Percentiles rank a stretch among this genome's conserved stretches.
Conservation (phyloP, 2,113 vertebrate genomes). For the Baryphthengus martii region DNA sequence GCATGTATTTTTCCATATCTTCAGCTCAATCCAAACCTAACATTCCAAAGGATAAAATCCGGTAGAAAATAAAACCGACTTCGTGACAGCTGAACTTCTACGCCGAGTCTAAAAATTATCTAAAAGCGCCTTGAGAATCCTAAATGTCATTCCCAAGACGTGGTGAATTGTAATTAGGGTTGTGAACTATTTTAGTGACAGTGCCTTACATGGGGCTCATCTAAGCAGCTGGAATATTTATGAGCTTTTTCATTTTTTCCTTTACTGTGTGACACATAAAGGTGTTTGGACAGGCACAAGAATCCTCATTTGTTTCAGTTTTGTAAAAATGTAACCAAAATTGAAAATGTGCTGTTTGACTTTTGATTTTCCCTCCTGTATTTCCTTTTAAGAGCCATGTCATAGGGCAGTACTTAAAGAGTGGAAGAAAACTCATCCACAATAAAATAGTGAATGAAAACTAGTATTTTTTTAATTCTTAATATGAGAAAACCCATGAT, state of each 20-base stretch:
- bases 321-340: neutral
- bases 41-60: conserved; percentile 59
- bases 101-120: neutral
- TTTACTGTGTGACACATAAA: neutral
- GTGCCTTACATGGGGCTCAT: conserved; percentile 5
- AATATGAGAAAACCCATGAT: neutral
- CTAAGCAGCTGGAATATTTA: conserved; percentile 6
- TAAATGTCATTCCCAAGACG: conserved; percentile 61
- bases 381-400: neutral
- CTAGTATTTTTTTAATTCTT: neutral
- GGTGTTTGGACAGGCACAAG: neutral
- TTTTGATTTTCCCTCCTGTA: neutral
- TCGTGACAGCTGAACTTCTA: conserved; percentile 39
- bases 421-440: neutral
- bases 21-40: conserved; percentile 44
- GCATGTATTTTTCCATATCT: neutral
- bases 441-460: neutral
- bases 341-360: neutral
- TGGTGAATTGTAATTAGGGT: conserved; percentile 37
- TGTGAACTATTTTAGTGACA: conserved; percentile 55
- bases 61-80: conserved; percentile 39
- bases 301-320: neutral
- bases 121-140: conserved; percentile 45
- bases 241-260: neutral
- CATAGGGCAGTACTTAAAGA: neutral